These are phyloP conservation scores for Chymomyza amoena DNA, from an alignment of 2,888 invertebrate genomes.

Conservation along the genomic window DNA sequence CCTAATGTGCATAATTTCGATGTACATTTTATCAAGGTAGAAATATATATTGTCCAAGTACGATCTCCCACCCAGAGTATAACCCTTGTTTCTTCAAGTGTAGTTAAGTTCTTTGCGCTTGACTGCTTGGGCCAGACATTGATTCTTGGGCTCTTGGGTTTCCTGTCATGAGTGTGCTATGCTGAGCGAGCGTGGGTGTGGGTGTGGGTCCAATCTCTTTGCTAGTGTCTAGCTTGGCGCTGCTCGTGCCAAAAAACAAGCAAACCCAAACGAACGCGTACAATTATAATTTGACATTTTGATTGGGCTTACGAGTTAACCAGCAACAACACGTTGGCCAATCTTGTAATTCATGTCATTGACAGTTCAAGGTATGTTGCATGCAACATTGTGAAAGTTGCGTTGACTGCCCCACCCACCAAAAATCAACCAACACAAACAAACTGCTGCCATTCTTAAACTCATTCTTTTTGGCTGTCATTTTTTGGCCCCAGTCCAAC, in stretches of 20 bases:
- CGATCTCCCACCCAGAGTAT: background rate
- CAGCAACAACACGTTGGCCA: conserved; percentile 3
- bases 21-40: too few species aligned
- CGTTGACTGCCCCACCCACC: background rate
- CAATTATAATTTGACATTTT: conserved; percentile 74
- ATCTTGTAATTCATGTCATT: conserved; percentile 64
- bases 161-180: conserved; percentile 35
- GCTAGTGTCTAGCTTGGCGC: conserved; percentile 33
- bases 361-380: conserved; percentile 42
- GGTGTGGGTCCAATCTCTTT: conserved; percentile 29
- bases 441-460: background rate
- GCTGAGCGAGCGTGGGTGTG: conserved; percentile 52
- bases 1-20: too few species aligned
- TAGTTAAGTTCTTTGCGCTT: conserved; percentile 63
- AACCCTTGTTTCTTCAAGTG: conserved; percentile 4
- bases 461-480: conserved; percentile 2
- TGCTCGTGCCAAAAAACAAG: conserved; percentile 59
- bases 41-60: too few species aligned
- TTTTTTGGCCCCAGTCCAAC: conserved; percentile 63
- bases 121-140: conserved; percentile 70
- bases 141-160: conserved; percentile 35
- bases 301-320: conserved; percentile 52
- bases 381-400: background rate
- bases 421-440: conserved; percentile 3
- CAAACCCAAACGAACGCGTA: conserved; percentile 33